Percentiles rank a stretch among this genome's conserved stretches.
phyloP scores from a whole-genome alignment of 1,140 invertebrate genomes.

The Trialeurodes vaporariorum region DNA sequence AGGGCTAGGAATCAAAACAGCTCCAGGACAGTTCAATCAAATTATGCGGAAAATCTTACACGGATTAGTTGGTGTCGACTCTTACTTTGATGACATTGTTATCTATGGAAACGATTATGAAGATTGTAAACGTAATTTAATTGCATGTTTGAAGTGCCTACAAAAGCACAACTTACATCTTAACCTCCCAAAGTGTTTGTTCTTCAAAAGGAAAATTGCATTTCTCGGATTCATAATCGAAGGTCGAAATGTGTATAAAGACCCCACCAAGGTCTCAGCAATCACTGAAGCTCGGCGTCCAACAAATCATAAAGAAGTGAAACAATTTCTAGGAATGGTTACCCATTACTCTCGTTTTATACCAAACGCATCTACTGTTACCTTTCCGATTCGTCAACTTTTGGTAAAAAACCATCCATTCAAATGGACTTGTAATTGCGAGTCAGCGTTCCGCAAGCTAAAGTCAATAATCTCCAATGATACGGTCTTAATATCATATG shows the following conservation, averaged over 20 bases:
- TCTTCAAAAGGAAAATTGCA: constrained; percentile 29
- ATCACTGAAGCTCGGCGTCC: no score
- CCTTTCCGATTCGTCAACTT: no score
- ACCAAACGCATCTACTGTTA: no score
- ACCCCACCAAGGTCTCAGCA: no score
- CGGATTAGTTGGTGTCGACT: constrained; percentile 24
- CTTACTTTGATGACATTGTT: constrained; percentile 29
- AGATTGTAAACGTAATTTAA: constrained; percentile 9
- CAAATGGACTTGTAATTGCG: constrained; percentile 19
- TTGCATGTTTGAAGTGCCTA: constrained; percentile 6
- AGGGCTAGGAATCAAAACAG: constrained; percentile 37
- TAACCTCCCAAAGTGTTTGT: constrained; percentile 32
- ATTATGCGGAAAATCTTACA: constrained; percentile 34
- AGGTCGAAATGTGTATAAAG: constrained; percentile 27
- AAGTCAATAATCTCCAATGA: constrained; percentile 25
- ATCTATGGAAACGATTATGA: constrained; percentile 22
- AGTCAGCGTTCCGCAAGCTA: constrained; percentile 26
- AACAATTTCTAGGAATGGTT: constrained; percentile 36
- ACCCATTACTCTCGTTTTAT: constrained; percentile 38
- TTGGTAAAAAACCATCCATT: constrained; percentile 6
- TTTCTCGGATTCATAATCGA: constrained; percentile 33
- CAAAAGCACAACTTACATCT: constrained; percentile 17
- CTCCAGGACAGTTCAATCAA: constrained; percentile 39
- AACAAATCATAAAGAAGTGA: no score
- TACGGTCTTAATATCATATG: constrained; percentile 28